Conservation (phyloP, 2,888 invertebrate genomes). For the Trachelus troglodyta region DNA sequence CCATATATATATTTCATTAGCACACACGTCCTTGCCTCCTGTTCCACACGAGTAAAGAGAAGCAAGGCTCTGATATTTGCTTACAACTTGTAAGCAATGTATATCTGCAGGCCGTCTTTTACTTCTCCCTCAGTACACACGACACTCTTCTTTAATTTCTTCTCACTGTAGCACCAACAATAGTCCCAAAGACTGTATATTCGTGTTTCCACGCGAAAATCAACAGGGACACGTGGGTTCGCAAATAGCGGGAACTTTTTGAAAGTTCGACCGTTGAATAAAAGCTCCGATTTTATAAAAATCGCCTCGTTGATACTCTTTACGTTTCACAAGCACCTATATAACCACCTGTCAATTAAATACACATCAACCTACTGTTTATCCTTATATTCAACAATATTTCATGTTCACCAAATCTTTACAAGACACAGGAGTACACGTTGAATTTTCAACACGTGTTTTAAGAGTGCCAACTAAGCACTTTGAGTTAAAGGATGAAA, state of each 20-base stretch:
- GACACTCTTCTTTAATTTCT: not conserved
- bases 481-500: not conserved
- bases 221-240: not conserved
- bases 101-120: not conserved
- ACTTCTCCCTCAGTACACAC: not conserved
- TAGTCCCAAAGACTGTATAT: not conserved
- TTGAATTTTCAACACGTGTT: not conserved
- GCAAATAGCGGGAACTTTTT: not conserved
- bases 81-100: not conserved
- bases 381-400: not conserved
- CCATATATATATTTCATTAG: not conserved
- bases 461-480: not conserved
- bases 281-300: not conserved
- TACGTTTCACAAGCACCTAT: not conserved
- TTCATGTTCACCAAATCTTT: not conserved
- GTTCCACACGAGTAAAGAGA: not conserved
- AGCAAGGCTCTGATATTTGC: constrained; percentile 5
- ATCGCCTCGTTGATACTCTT: not conserved
- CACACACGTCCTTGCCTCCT: constrained; percentile 1
- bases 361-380: not conserved
- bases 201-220: not conserved
- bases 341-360: not conserved
- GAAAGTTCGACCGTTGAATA: not conserved
- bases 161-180: not conserved
- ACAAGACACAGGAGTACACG: not conserved